phyloP scores from a whole-genome alignment of 2,113 vertebrate genomes.

The Vulpes ferrilata region DNA sequence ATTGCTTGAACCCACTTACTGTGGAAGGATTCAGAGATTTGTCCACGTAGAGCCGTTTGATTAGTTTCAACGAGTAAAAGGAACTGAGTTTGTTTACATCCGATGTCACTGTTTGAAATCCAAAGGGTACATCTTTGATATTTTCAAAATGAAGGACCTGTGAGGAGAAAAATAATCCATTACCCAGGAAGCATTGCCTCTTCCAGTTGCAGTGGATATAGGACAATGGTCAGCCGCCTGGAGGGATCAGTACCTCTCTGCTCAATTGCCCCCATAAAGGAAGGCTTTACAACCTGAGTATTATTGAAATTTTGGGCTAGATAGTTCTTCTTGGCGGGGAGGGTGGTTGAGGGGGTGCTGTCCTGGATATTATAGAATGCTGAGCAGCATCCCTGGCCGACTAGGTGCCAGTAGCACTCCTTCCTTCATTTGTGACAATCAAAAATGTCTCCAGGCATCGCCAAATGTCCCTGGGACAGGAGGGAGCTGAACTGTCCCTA shows the following conservation, averaged over 20 bases:
- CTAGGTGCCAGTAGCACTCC: no score
- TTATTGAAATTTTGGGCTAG: no score
- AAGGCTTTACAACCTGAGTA: not conserved
- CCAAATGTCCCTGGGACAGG: no score
- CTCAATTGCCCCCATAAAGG: not conserved
- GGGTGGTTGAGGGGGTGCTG: no score
- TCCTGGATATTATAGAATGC: not conserved
- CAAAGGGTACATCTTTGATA: slow-evolving; percentile 89
- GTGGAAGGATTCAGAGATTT: slow-evolving; percentile 87
- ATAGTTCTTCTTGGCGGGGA: not conserved
- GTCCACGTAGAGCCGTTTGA: slow-evolving; percentile 89
- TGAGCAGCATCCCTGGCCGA: no score
- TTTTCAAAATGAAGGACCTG: slow-evolving; percentile 91
- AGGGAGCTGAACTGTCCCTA: not conserved
- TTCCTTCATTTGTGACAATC: not conserved
- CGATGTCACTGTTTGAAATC: slow-evolving; percentile 90
- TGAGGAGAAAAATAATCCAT: slow-evolving; percentile 54
- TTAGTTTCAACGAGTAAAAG: slow-evolving; percentile 88
- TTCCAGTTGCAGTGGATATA: fast-evolving
- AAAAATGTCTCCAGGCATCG: not conserved
- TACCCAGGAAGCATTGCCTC: not conserved
- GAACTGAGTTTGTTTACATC: slow-evolving; percentile 89
- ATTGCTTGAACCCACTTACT: slow-evolving; percentile 83
- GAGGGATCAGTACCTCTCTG: no score
- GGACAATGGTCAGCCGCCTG: fast-evolving